A percentile compares a stretch with the other conserved stretches of the same genome.
phyloP scores from a whole-genome alignment of 2,888 invertebrate genomes.

The Drosophila infuscata region DNA sequence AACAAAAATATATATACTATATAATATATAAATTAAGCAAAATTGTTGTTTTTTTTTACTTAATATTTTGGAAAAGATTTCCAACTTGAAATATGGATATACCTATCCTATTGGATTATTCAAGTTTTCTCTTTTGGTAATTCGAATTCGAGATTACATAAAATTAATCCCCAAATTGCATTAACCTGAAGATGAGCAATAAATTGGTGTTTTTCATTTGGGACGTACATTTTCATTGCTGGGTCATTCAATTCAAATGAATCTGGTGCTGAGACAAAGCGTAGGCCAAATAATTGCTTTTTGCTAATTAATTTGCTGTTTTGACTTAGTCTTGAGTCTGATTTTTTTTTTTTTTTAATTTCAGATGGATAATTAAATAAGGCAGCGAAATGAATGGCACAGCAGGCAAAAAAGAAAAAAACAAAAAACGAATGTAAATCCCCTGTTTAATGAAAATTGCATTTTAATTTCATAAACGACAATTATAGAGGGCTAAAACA shows the following conservation, averaged over 20 bases:
- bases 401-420: neutral
- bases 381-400: slow-evolving; percentile 14
- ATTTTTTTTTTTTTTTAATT: slow-evolving; percentile 4
- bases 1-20: no score
- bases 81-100: neutral
- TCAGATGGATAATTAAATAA: slow-evolving; percentile 72
- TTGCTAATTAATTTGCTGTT: slow-evolving; percentile 85
- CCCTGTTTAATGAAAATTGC: slow-evolving; percentile 68
- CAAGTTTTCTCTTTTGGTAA: rapidly evolving
- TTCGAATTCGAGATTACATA: no score
- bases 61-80: neutral
- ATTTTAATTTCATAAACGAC: slow-evolving; percentile 78
- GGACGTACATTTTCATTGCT: slow-evolving; percentile 54
- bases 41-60: neutral
- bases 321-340: slow-evolving; percentile 63
- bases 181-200: slow-evolving; percentile 10
- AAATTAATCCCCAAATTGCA: neutral
- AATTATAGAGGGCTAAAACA: slow-evolving; percentile 9
- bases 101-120: no score
- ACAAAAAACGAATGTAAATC: slow-evolving; percentile 23
- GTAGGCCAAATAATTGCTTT: slow-evolving; percentile 81
- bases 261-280: slow-evolving; percentile 37
- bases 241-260: slow-evolving; percentile 44
- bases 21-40: neutral
- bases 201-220: slow-evolving; percentile 31